Evolutionary conservation across 1,140 invertebrate genomes (phyloP).

Genomic region (Venturia canescens): DNA sequence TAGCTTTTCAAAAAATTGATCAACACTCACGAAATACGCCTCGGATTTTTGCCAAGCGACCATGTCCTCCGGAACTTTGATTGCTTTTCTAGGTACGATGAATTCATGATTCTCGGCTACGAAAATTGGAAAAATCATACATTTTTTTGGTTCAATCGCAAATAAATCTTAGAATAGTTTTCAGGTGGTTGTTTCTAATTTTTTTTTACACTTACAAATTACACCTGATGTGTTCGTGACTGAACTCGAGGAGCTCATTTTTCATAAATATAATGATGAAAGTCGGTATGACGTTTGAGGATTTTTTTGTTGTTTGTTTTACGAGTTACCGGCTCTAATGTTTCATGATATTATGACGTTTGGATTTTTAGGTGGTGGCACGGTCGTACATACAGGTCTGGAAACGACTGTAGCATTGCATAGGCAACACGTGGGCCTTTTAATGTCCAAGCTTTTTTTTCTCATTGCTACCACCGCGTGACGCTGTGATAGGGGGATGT

Average conservation of each 20-base stretch:
- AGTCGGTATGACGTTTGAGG: not conserved
- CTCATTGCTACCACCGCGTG: too few species aligned
- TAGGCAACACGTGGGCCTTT: too few species aligned
- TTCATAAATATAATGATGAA: not conserved
- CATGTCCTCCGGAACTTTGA: slow-evolving; percentile 86
- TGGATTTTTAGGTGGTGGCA: too few species aligned
- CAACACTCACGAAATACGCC: slow-evolving; percentile 83
- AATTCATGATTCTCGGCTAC: slow-evolving; percentile 80
- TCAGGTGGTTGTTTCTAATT: not conserved
- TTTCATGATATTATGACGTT: too few species aligned
- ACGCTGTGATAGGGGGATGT: too few species aligned
- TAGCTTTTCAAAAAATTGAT: not conserved
- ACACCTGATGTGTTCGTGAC: not conserved
- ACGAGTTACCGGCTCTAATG: too few species aligned
- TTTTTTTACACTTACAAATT: slow-evolving; percentile 20
- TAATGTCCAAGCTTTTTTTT: too few species aligned
- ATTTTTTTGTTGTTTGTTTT: too few species aligned
- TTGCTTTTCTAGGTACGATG: slow-evolving; percentile 82
- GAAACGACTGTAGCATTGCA: too few species aligned
- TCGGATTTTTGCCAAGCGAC: slow-evolving; percentile 89
- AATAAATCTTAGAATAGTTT: not conserved
- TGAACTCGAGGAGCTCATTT: slow-evolving; percentile 15
- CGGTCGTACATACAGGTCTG: too few species aligned
- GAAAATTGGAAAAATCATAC: slow-evolving; percentile 41
- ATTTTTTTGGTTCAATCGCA: not conserved